Base-by-base conservation (phyloP, 2,797 vertebrate species). In the Buphagus erythrorhynchus region DNA sequence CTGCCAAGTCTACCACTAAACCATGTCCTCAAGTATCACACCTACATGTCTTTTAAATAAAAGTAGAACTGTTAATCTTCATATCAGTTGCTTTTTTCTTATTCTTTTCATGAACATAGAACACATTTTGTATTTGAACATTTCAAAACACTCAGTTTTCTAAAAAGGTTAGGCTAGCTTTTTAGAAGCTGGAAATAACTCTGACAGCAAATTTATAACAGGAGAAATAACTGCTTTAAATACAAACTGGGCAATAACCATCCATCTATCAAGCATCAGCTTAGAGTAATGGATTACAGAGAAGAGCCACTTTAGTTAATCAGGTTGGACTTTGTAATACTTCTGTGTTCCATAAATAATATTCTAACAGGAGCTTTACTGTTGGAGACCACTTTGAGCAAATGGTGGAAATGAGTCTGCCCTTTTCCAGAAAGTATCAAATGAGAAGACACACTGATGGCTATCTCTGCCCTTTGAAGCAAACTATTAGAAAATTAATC, bases 301-400 rank as follows among this genome's bases (percentile, higher is more conserved):
- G 83, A 95, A 92, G 72, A 94, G 65, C 72, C 96, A 96, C 93
- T 97, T 97, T 90, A 96, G 84, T 92, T 95, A 96, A 96, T 97
- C 93, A 90, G 74, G 71, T 57, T 93, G 95, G 92, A 84, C 43
- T 93, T 94, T 7, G 74, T 31, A 89, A 88, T 90, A 90, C 38
- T 92, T 93, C 40, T 61, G 36, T 48, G 40, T 71, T 90, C 77
- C 82, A 97, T 96, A 97, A 97, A 95, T 95, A 96, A 97, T 88
- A 86, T 66, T 88, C 80, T 65, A 92, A 87, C 49, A 86, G 71
- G 35, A 90, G 58, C 49, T 88, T 88, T 87, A 52, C 71, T 89
- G 42, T 35, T 82, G 43, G 55, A 79, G 68, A 92, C 49, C 79
- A 94, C 85, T 97, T 88, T 83, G 62, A 94, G 74, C 28, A 95